Evolutionary conservation across 2,113 vertebrate species (phyloP).

Genomic region (Limnothrissa miodon): DNA sequence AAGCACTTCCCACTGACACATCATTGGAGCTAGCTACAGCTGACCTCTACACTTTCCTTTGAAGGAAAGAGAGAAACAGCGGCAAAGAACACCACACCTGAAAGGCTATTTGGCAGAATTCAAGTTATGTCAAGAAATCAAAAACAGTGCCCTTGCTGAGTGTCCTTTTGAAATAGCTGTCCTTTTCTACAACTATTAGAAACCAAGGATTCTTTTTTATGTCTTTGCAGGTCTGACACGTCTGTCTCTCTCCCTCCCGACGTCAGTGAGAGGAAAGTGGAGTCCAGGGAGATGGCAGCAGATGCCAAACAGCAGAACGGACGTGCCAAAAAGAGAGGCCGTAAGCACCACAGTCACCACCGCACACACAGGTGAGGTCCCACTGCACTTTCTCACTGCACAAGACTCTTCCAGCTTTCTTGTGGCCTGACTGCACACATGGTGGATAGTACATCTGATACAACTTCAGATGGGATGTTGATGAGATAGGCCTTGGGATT

Average conservation of each 20-base stretch:
- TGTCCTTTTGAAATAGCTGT: conserved; percentile 15
- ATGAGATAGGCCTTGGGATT: too few species aligned
- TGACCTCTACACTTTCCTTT: conserved; percentile 51
- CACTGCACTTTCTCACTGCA: background rate
- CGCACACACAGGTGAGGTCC: conserved; percentile 74
- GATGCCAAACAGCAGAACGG: conserved; percentile 62
- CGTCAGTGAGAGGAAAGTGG: conserved; percentile 63
- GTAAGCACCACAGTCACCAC: conserved; percentile 57
- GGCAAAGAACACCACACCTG: conserved; percentile 8
- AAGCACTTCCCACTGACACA: conserved; percentile 62
- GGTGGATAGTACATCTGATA: too few species aligned
- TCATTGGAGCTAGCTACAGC: conserved; percentile 64
- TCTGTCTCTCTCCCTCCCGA: conserved; percentile 60
- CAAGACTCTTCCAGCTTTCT: background rate
- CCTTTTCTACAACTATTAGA: background rate
- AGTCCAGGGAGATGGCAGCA: conserved; percentile 40
- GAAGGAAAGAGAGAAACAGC: conserved; percentile 49
- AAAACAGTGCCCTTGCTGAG: background rate
- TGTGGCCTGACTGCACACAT: background rate
- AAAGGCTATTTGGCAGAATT: background rate
- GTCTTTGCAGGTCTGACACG: conserved; percentile 56
- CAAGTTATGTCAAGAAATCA: background rate
- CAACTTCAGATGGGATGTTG: too few species aligned
- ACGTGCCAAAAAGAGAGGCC: conserved; percentile 70
- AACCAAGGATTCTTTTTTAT: background rate